Conservation (phyloP, 1,140 invertebrate species). For the Philaenus spumarius region DNA sequence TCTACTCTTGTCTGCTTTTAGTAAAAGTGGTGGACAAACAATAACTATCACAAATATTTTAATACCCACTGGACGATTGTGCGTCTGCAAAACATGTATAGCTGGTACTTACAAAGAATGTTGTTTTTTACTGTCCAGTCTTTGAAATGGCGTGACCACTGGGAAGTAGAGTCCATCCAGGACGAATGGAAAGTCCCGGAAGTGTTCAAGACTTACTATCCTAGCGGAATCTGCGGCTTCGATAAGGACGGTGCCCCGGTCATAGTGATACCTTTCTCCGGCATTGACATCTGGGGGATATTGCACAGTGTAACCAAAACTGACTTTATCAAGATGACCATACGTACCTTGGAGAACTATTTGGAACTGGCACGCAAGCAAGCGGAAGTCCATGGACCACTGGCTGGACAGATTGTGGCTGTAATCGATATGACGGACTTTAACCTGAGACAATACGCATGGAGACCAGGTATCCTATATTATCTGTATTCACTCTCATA, state of each 20-base stretch:
- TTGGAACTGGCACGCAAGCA: slow-evolving; percentile 53
- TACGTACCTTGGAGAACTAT: slow-evolving; percentile 41
- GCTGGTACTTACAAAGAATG: no score
- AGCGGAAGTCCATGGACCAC: slow-evolving; percentile 49
- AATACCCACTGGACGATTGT: no score
- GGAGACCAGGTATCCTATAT: slow-evolving; percentile 83
- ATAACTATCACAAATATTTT: no score
- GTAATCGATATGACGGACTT: slow-evolving; percentile 85
- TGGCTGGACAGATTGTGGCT: slow-evolving; percentile 55
- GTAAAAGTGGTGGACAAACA: no score
- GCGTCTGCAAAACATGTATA: no score
- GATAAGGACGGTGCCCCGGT: slow-evolving; percentile 86
- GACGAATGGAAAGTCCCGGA: slow-evolving; percentile 63
- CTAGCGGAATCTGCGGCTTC: slow-evolving; percentile 65
- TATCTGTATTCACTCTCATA: no score
- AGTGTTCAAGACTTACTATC: slow-evolving; percentile 61
- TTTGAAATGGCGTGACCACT: slow-evolving; percentile 67
- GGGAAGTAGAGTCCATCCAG: slow-evolving; percentile 65
- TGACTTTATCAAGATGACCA: slow-evolving; percentile 62
- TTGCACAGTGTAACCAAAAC: slow-evolving; percentile 65
- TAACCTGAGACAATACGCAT: slow-evolving; percentile 71
- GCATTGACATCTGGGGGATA: slow-evolving; percentile 69
- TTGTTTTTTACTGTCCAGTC: slow-evolving; percentile 45
- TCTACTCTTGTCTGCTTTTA: no score
- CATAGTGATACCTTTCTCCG: slow-evolving; percentile 61